Evolutionary conservation across 2,888 invertebrate genomes (phyloP).

Genomic region (Chorisops tibialis): DNA sequence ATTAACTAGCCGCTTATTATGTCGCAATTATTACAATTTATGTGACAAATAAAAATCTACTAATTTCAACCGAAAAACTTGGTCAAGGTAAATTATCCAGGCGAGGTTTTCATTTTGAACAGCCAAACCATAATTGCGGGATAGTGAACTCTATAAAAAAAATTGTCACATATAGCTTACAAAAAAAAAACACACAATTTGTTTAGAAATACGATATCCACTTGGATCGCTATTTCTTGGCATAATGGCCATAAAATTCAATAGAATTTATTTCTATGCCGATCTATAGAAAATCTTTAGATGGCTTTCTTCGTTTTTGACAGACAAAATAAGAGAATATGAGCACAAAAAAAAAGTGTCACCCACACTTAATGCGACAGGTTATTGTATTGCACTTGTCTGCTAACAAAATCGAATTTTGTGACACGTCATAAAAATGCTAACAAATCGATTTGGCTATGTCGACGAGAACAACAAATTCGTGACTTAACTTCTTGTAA

Average conservation of each 20-base stretch:
- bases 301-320: neutral
- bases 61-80: slow-evolving; percentile 11
- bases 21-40: slow-evolving; percentile 7
- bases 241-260: slow-evolving; percentile 15
- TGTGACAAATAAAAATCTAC: slow-evolving; percentile 6
- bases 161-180: slow-evolving; percentile 14
- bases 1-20: slow-evolving; percentile 17
- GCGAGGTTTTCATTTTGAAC: slow-evolving; percentile 12
- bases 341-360: slow-evolving; percentile 14
- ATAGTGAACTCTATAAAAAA: neutral
- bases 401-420: slow-evolving; percentile 17
- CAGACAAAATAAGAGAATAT: neutral
- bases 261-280: slow-evolving; percentile 4
- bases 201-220: slow-evolving; percentile 6
- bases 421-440: slow-evolving; percentile 22
- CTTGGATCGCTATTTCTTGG: slow-evolving; percentile 3
- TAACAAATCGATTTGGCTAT: slow-evolving; percentile 27
- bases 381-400: slow-evolving; percentile 25
- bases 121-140: neutral
- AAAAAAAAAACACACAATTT: neutral
- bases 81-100: slow-evolving; percentile 17
- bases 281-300: slow-evolving; percentile 1
- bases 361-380: slow-evolving; percentile 21
- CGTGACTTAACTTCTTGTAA: slow-evolving; percentile 23
- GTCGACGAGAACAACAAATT: slow-evolving; percentile 28